Evolutionary conservation across 1,140 invertebrate genomes (phyloP), one percentile per base, ranked within the genome.

Genomic region (Drosophila mojavensis): DNA sequence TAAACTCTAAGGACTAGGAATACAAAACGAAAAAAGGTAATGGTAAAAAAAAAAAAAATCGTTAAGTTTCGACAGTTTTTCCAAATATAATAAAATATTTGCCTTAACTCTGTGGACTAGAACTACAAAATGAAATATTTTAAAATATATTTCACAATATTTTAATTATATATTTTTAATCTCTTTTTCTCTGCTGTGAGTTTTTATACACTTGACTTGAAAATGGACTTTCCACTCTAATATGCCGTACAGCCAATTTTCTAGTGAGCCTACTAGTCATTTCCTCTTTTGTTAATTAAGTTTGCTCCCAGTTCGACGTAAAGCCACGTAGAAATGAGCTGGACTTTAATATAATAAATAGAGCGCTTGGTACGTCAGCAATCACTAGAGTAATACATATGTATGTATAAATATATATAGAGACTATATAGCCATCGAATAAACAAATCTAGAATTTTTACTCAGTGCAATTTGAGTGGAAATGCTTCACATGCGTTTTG

Each of bases 281-380:
- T 26, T 50, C 5, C 24, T 11, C 26, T 47, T 20, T 45, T 45
- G 6, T 30, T 64, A 45, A 5, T 43, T 63, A 15, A 24, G 9
- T 26, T 24, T 41, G 4, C 10, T 59, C 28, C 2, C 13, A 2
- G 5, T 6, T 26, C 15, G 0, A 20, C 4, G 36, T n/a, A 36
- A 26, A 47, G 17, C 58, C 15, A 50, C 59, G 45, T 36, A 20
- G 26, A 13, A 24, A 9, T 63, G 7, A 30, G 43, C 28, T 63
- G 67, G 67, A 70, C 67, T 70, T 63, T 56, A 63, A 33, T 30
- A 70, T 50, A 63, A 24, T 30, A 70, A 63, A 70, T 63, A 56
- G 61, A 43, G 28, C 56, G 47, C 11, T 41, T 11, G 28, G 6
- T 47, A 17, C 54, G 54, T 56, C 54, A 66, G 43, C 45, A 39